Base-by-base conservation (phyloP, 1,140 invertebrate species). In the Drosophila equinoxialis region DNA sequence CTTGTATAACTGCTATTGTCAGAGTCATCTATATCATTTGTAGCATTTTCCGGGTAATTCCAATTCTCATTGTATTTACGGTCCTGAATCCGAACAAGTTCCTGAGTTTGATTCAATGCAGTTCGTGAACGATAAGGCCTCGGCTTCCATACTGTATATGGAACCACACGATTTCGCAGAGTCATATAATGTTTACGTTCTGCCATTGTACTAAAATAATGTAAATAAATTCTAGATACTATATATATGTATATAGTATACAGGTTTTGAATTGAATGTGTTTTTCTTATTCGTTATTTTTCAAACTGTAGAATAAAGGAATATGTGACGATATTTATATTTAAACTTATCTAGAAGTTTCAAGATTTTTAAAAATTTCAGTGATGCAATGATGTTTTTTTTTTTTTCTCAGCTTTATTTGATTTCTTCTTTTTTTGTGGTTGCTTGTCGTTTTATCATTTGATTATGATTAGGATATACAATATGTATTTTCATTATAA, bases 321-420 rank as follows among this genome's bases (percentile, higher is more conserved):
- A 13, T 5, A 4, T 39, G 37, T 13, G 37, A 39, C 4, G 2
- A 39, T 3, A 11, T 10, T 10, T 5, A 8, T 2, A 2, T 23
- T 23, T 1, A 23, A 23, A 23, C 20, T 23, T 23, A 23, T 23
- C 20, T 23, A 23, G 2, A 23, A 37, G 35, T 10, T 37, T 37
- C 7, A 37, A 37, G 7, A 7, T 37, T 11, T 37, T 37, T 37
- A 6, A 30, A 6, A 30, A 30, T 6, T 30, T 5, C 0, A 30
- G 6, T 1, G 6, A 30, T 30, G 30, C 20, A 23, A 23, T 17
- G 17, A 23, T 23, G 0, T 6, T 30, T 30, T 6, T n/a, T 73
- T 66, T 45, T 64, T 81, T 79, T 65, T 68, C 41, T 86, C 83
- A 79, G 83, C 76, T 87, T 86, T 86, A 87, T 87, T 86, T 82